A percentile compares a stretch with the other conserved stretches of the same genome.
These are phyloP conservation scores for Vesta saturnalis DNA, from an alignment of 2,888 invertebrate species.

Conservation along the genomic window DNA sequence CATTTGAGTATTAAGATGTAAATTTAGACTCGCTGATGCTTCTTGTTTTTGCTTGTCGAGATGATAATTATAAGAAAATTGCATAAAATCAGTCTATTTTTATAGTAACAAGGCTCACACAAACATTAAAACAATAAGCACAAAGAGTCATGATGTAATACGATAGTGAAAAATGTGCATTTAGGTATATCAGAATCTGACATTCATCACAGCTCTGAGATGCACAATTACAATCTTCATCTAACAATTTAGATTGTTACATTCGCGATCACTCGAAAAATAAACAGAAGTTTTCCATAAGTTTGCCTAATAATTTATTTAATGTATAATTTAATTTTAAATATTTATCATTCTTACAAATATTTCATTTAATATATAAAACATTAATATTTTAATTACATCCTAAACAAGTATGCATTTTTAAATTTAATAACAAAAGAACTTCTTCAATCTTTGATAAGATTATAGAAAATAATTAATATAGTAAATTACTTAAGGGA, in stretches of 20 bases:
- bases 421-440: conserved; percentile 23
- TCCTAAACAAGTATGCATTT: conserved; percentile 27
- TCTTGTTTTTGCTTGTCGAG: no score
- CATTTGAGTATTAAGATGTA: no score
- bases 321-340: conserved; percentile 21
- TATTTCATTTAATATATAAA: conserved; percentile 34
- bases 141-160: neutral
- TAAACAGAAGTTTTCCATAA: no score
- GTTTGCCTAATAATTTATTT: conserved; percentile 24
- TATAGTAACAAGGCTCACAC: no score
- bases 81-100: no score
- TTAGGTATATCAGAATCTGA: neutral
- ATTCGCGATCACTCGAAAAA: conserved; percentile 8
- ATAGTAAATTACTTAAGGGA: conserved; percentile 37
- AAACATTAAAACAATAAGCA: neutral
- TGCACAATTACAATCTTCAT: neutral
- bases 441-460: conserved; percentile 20
- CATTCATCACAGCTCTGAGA: neutral
- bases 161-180: neutral
- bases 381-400: conserved; percentile 34
- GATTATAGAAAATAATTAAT: conserved; percentile 44
- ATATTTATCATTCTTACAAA: conserved; percentile 13
- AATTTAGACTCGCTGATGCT: no score
- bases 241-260: neutral
- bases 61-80: no score